Evolutionary conservation across 2,888 invertebrate genomes (phyloP), one percentile per base, ranked within the genome.

Genomic region (Plebejus melissa): DNA sequence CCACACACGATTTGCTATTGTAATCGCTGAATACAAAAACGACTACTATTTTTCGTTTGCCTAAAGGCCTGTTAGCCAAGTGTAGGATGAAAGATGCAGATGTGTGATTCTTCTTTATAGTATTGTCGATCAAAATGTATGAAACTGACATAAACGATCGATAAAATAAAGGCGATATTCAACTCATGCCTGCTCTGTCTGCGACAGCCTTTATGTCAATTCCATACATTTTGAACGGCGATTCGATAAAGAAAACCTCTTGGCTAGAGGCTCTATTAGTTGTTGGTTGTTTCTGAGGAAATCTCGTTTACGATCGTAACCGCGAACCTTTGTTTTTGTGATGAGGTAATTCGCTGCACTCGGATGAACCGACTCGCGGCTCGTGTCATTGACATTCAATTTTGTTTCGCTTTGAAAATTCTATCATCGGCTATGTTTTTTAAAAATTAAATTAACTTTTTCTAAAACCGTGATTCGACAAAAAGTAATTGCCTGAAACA

Each of bases 341-440:
- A 84, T 84, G 84, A 85, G 81, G 82, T 84, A 82, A 85, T 85
- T 85, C 82, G 79, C 83, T 80, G 81, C 82, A 84, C 85, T 83
- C 81, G 80, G 82, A 83, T 85, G 83, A 84, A 85, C 83, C 80
- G 79, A 79, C 78, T 79, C 81, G 81, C 80, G 79, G 79, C 78
- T 77, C 77, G 80, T 84, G 88, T 86, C 87, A 84, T 85, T 88
- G 86, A 86, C 87, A 82, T 82, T 79, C 80, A 79, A 84, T 84
- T 82, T 80, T 77, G 76, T 80, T 76, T 74, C 77, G 75, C 65
- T 76, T 69, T 75, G 76, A 76, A 75, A 77, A 75, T 70, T 75
- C 70, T 70, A 77, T 76, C 76, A 76, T 75, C 76, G 41, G 9
- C 22, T 75, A 50, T 72, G 28, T 28, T 72, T 72, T 72, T 72